Evolutionary conservation across 2,113 vertebrate species (phyloP), one percentile per base, ranked within the genome.

Genomic region (Rutilus rutilus): DNA sequence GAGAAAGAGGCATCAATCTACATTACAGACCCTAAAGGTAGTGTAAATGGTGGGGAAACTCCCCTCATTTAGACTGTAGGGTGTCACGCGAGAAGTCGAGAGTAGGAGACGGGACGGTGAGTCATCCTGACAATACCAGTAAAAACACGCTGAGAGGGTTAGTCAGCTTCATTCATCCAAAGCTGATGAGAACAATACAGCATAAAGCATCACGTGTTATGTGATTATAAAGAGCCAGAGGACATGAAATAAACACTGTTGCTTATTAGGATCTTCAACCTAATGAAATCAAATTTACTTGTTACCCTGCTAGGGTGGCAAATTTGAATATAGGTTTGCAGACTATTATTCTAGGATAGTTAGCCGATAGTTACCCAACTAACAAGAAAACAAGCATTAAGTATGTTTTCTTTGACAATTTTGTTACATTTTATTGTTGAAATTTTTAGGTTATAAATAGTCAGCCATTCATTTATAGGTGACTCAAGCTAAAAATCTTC

Each of bases 71-170:
- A 84, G 23, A 57, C 82, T 84, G 39, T 69, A 79, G 67, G 39
- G 50, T 75, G 12, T 84, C 85, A 73, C 78, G 52, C 54, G 23
- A 77, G 45, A 62, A 65, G 60, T 62, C 23, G 23, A 42, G 39
- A 64, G 78, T 4, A 4, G 59, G 36, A 80, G 57, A 64, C 14
- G 1, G 36, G 45, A 50, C 10, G 1, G 17, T 82, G 85, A 86
- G 67, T 88, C 87, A 88, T 69, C n/a, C 21, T 81, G 67, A 60
- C 82, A 52, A 42, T 78, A 45, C 78, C 57, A 64, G 79, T 86
- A 87, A 87, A 86, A 82, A 89, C 88, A 89, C 85, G 69, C 85
- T 39, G 45, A 78, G 42, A 30, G 57, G 77, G 17, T 87, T 85
- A 87, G 82, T 89, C 78, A 87, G 52, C 82, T n/a, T 82, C 82